Conservation (phyloP, 2,797 vertebrate species). For the Propithecus perrieri region DNA sequence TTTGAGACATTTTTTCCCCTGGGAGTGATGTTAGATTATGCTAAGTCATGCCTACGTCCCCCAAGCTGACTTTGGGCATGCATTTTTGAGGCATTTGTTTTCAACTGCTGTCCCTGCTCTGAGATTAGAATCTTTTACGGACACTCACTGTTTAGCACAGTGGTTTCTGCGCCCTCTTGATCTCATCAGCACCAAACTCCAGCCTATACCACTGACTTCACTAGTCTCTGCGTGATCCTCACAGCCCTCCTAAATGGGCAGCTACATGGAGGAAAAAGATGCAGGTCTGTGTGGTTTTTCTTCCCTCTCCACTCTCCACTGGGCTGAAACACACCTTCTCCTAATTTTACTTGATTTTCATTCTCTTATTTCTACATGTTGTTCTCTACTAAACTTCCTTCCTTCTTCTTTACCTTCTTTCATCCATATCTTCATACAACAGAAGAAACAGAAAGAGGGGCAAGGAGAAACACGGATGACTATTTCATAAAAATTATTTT, state of each 20-base stretch:
- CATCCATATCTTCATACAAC: not conserved
- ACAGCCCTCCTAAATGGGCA: fast-evolving
- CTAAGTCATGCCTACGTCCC: not conserved
- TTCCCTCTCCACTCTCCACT: not conserved
- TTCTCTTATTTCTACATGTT: not conserved
- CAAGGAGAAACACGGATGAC: not conserved
- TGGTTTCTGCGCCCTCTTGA: not conserved
- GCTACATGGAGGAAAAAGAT: not conserved
- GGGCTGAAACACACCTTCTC: not conserved
- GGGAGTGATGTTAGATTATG: not conserved
- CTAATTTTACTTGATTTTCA: not conserved
- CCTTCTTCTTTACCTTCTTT: slow-evolving; percentile 1
- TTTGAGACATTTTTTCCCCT: not conserved
- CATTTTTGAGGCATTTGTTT: not conserved
- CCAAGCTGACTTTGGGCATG: not conserved
- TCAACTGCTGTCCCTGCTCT: not conserved
- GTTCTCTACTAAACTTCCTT: not conserved
- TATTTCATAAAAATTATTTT: not conserved
- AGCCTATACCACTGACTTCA: not conserved
- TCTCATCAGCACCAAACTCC: not conserved
- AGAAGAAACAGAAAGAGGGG: not conserved
- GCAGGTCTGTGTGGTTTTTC: not conserved
- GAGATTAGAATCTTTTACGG: not conserved
- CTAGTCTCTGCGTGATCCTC: not conserved
- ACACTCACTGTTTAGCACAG: not conserved